Evolutionary conservation across 2,113 vertebrate genomes (phyloP).

Genomic region (Gobiocypris rarus): DNA sequence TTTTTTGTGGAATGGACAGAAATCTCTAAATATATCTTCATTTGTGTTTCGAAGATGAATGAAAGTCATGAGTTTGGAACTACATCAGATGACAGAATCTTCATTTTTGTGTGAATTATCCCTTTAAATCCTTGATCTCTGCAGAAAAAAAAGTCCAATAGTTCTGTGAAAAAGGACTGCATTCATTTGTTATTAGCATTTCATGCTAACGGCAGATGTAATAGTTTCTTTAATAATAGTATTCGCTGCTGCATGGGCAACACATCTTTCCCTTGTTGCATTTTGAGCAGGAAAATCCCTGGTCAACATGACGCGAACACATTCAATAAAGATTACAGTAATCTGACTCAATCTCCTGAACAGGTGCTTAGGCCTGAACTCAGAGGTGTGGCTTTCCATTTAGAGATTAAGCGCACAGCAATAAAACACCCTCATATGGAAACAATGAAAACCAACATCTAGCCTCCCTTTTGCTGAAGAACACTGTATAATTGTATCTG

Average conservation of each 20-base stretch:
- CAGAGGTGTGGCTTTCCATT: conserved; percentile 37
- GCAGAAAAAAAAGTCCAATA: not conserved
- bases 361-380: conserved; percentile 41
- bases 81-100: not conserved
- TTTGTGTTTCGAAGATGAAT: too few species aligned
- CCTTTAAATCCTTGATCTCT: not conserved
- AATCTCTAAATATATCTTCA: not conserved
- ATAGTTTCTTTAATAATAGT: not conserved
- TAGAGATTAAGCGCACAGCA: conserved; percentile 20
- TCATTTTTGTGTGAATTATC: not conserved
- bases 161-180: not conserved
- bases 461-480: not conserved
- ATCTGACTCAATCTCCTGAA: conserved; percentile 51
- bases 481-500: not conserved
- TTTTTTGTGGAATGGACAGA: not conserved
- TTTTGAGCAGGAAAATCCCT: not conserved
- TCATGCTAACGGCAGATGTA: not conserved
- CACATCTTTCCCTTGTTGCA: not conserved
- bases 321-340: conserved; percentile 55
- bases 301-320: conserved; percentile 24
- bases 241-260: not conserved
- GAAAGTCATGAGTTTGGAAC: too few species aligned
- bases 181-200: not conserved
- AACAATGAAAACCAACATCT: not conserved
- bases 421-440: conserved; percentile 16